Conservation (phyloP, 2,113 vertebrate genomes). For the Psammodynastes pulverulentus region DNA sequence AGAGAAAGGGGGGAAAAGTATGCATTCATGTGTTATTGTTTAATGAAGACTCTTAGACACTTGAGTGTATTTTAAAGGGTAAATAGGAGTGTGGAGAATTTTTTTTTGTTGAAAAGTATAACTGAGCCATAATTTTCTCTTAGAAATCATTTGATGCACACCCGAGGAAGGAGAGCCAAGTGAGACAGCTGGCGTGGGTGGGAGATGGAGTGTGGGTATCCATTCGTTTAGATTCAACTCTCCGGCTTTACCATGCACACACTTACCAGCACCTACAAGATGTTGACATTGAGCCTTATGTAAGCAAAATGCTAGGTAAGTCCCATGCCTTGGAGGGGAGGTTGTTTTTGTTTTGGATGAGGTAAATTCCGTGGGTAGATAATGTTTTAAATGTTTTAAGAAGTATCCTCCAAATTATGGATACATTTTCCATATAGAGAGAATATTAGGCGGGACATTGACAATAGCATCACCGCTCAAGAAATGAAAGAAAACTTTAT, state of each 20-base stretch:
- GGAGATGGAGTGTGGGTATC: constrained; percentile 92
- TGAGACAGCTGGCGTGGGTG: constrained; percentile 85
- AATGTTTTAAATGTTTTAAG: not conserved
- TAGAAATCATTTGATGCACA: constrained; percentile 91
- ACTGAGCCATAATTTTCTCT: constrained; percentile 17
- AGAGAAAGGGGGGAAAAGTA: not conserved
- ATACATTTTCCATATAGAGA: not conserved
- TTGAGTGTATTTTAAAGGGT: not conserved
- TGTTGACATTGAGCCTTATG: constrained; percentile 91
- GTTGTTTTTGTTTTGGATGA: not conserved
- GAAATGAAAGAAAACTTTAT: not conserved
- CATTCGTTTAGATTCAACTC: constrained; percentile 87
- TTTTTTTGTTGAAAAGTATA: not conserved
- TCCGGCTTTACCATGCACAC: constrained; percentile 87
- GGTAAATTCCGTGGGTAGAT: not conserved
- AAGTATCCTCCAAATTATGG: not conserved
- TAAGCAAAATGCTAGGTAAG: constrained; percentile 93
- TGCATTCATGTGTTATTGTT: not conserved
- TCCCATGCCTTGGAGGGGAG: not conserved
- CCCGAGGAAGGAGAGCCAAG: constrained; percentile 89
- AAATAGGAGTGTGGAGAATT: not conserved
- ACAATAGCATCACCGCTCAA: not conserved
- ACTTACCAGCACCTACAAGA: constrained; percentile 89
- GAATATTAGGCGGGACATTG: not conserved
- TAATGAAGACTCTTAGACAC: not conserved